Base-by-base conservation (phyloP, 2,797 vertebrate genomes). In the Cuculus canorus region DNA sequence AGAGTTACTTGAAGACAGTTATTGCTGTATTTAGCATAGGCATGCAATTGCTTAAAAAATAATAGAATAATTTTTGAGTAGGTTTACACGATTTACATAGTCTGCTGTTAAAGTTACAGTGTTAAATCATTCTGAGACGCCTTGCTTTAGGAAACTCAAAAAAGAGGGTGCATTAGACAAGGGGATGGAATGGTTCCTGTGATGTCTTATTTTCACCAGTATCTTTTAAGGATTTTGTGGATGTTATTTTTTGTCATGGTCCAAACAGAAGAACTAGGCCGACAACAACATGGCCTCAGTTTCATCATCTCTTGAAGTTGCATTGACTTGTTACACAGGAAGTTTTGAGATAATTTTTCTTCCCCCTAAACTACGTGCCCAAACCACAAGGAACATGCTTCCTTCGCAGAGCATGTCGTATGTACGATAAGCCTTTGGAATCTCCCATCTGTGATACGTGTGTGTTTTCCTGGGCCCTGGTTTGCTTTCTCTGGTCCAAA, bases 231-330 rank as follows among this genome's bases (percentile, higher is more conserved):
- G 7, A 12, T 72, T 69, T 41, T 89, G 77, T 65, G 28, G 5
- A 0, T 60, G 2, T 8, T 5, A 10, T 15, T 43, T 53, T 53
- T n/a, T 45, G 66, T 22, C 6, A 4, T 65, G 54, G 22, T 86
- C 56, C 19, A 54, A 52, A 47, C 10, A 72, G 50, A 70, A 79
- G n/a, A 81, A 78, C 76, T 72, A 54, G 35, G 48, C 91, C 56
- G 39, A 22, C 9, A 61, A 50, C 88, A 82, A 86, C n/a, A 23
- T 63, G 77, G 47, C 66, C 28, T 84, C 7, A 4, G 28, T 93
- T 95, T 92, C 92, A 88, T 93, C 75, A 93, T 61, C 50, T 91
- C 54, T 90, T 25, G 65, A 86, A 81, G 66, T 33, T 92, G 66
- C 63, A 22, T 79, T 84, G n/a, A 56, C 63, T 94, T 90, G 52